A percentile compares a stretch with the other conserved stretches of the same genome.
Evolutionary conservation across 2,888 invertebrate species (phyloP).

Genomic region (Xestia sexstrigata): DNA sequence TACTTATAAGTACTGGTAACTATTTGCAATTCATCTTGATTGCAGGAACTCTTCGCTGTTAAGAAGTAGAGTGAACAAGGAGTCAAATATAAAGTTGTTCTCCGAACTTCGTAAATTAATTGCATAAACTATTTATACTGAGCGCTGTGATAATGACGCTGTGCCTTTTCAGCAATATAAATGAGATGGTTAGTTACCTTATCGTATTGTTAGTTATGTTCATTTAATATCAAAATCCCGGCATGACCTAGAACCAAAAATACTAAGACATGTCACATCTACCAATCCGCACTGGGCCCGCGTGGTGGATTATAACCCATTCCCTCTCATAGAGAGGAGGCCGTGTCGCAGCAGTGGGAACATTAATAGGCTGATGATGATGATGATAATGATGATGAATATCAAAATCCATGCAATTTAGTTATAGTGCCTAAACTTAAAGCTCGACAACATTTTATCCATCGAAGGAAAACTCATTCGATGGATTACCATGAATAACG

Average conservation of each 20-base stretch:
- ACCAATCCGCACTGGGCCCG: no score
- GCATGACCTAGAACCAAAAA: no score
- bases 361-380: no score
- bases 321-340: no score
- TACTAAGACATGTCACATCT: no score
- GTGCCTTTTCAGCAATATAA: not conserved
- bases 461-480: not conserved
- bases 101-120: slow-evolving; percentile 17
- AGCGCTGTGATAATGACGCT: not conserved
- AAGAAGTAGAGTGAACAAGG: not conserved
- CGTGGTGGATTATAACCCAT: no score
- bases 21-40: not conserved
- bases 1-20: not conserved
- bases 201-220: not conserved
- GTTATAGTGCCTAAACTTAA: not conserved
- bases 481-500: slow-evolving; percentile 44
- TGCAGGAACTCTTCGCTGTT: not conserved
- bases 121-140: slow-evolving; percentile 1
- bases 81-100: not conserved
- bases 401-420: no score
- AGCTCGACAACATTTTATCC: not conserved
- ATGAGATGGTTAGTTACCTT: not conserved
- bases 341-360: no score
- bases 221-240: not conserved
- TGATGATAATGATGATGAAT: no score